Evolutionary conservation across 2,888 invertebrate genomes (phyloP), one percentile per base, ranked within the genome.

Genomic region (Meiosimyza decipiens): DNA sequence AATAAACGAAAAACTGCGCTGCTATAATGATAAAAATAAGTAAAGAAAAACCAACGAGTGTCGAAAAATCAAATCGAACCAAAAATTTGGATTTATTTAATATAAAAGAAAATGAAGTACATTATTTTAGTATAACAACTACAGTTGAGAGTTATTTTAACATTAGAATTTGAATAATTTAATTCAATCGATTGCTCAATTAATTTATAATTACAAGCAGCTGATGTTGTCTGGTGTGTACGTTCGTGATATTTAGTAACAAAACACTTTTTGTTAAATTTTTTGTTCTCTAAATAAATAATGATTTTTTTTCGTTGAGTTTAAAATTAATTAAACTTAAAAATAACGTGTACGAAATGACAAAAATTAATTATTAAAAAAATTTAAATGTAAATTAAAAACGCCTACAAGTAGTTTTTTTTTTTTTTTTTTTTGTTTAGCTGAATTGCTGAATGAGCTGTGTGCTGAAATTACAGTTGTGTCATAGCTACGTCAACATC

Each of bases 391-490:
- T 54, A 40, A 66, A 66, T 54, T 66, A 55, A 57, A 51, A 59
- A 68, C 55, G 55, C 57, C 50, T 68, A 68, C 51, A 68, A 59
- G 16, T 68, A 68, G 16, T 51, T 52, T 28, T 66, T 40, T 50
- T 40, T 40, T 40, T 40, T 9, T 40, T 40, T 40, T 40, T 40
- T 40, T 40, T 9, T 40, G 40, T 40, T 40, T 64, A 28, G 68
- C 50, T 68, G 68, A 13, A 51, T 64, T 18, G 50, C 51, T 64
- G 22, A 64, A 51, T 57, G 57, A 16, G 51, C 15, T 50, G 69
- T 52, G n/a, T 59, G 70, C 70, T 66, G 71, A 71, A 67, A 67
- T 71, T 62, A 71, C 66, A 66, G 60, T 65, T 67, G 59, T 49
- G 66, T 40, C 40, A 40, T 40, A 40, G 40, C 40, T 40, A 40